Base-by-base conservation (phyloP, 2,888 invertebrate genomes). In the Drosophila siamana region DNA sequence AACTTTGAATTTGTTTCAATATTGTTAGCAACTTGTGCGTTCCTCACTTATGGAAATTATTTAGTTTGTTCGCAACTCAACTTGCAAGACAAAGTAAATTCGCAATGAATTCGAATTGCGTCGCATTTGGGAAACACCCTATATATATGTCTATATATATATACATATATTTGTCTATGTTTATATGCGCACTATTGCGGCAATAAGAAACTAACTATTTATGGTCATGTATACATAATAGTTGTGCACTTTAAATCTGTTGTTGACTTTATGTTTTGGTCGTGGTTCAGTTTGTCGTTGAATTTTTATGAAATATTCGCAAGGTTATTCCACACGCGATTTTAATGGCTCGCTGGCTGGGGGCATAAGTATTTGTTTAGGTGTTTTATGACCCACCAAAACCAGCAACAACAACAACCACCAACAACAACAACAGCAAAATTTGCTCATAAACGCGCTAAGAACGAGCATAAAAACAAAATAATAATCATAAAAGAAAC, bases 311-410 rank as follows among this genome's bases (percentile, higher is more conserved):
- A 51, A 43, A 67, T 48, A 60, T 51, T 64, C 13, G 61, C 74
- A 74, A 74, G 74, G 74, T 69, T 69, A 57, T 55, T 71, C 44
- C 69, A 60, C 59, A 67, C 56, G 54, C 67, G 40, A 61, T 57
- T 71, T 66, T 51, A 61, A 68, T 36, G 56, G 38, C 26, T 15
- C 38, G 30, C 41, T 30, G 50, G 30, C 41, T 30, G 50, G 46
- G 30, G 44, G 46, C 56, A 47, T n/a, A 54, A 50, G 43, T 44
- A 44, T 63, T 67, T 63, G 59, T 40, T 55, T 55, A 38, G 46
- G 55, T 67, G 26, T 72, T 74, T 69, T 59, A 69, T 64, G 60
- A 41, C 52, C 63, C 60, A 43, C n/a, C 70, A 54, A 44, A 54
- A 41, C 5, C 40, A 50, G 15, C 36, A 38, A 7, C 36, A 54